Percentiles rank a stretch among this genome's conserved stretches.
phyloP scores from a whole-genome alignment of 2,113 vertebrate species.

The Marcusenius ussheri region DNA sequence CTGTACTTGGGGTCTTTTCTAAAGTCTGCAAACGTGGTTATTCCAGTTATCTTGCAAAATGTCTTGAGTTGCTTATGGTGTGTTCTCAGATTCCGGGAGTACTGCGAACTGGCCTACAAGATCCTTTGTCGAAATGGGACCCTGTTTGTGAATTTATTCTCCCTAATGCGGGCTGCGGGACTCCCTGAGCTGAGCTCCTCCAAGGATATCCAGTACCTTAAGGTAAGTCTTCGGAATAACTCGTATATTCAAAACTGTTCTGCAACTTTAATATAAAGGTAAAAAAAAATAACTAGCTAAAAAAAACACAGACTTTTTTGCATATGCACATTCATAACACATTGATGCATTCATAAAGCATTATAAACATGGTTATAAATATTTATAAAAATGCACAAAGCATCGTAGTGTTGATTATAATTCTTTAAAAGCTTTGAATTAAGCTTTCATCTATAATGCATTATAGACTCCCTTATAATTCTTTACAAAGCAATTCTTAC shows the following conservation, averaged over 20 bases:
- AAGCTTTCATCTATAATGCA: neutral
- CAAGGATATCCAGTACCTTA: constrained; percentile 97
- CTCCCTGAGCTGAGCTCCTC: constrained; percentile 92
- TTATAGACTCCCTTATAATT: neutral
- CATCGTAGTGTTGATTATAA: neutral
- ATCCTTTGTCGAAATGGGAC: constrained; percentile 85
- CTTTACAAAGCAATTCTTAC: neutral
- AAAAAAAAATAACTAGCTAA: neutral
- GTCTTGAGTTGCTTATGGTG: neutral
- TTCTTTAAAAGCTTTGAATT: neutral
- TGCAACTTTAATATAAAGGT: neutral
- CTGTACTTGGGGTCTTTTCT: neutral
- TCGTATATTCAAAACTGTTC: neutral
- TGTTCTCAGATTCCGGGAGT: constrained; percentile 77
- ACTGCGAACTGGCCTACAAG: constrained; percentile 88
- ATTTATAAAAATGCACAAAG: neutral
- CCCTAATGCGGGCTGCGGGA: constrained; percentile 93
- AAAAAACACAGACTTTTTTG: neutral
- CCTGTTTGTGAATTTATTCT: constrained; percentile 92
- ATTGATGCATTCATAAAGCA: neutral
- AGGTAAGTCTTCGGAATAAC: constrained; percentile 57
- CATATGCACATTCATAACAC: too few species aligned
- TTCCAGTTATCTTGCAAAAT: neutral
- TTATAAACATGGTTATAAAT: neutral
- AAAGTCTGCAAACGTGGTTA: neutral